These are phyloP conservation scores for Simalia tracyae DNA, from an alignment of 2,797 vertebrate species.

Conservation along the genomic window DNA sequence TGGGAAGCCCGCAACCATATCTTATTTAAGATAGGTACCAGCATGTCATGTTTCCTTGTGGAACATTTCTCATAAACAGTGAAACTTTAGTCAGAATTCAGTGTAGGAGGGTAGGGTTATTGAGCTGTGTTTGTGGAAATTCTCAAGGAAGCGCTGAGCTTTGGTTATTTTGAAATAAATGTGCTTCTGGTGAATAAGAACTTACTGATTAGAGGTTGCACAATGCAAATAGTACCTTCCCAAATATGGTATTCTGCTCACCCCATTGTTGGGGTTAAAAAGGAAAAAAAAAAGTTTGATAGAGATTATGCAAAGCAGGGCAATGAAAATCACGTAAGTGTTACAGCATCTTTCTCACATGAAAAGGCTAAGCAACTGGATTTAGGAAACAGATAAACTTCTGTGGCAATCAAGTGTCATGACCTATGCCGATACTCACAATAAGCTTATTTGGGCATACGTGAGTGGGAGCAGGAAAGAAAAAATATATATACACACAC, in stretches of 20 bases:
- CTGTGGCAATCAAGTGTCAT: neutral
- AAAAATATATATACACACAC: too few species aligned
- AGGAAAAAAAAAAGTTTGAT: neutral
- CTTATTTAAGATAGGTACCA: neutral
- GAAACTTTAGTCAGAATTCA: neutral
- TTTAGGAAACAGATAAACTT: neutral
- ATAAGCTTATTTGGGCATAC: too few species aligned
- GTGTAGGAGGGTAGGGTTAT: neutral
- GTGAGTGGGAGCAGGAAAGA: too few species aligned
- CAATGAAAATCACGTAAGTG: neutral
- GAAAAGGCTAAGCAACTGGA: neutral
- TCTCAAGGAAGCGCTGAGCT: neutral
- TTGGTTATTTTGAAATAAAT: neutral
- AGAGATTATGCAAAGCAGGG: neutral
- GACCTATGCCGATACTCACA: neutral
- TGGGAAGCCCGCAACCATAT: neutral
- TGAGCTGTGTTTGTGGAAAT: neutral
- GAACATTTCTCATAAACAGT: neutral
- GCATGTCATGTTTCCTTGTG: neutral
- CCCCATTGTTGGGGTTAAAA: neutral
- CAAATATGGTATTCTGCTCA: neutral
- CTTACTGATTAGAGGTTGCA: neutral
- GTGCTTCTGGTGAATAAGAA: neutral
- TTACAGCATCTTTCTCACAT: neutral
- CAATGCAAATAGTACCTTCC: neutral